Base-by-base conservation (phyloP, 2,888 invertebrate genomes). In the Neocrepidodera transversa region DNA sequence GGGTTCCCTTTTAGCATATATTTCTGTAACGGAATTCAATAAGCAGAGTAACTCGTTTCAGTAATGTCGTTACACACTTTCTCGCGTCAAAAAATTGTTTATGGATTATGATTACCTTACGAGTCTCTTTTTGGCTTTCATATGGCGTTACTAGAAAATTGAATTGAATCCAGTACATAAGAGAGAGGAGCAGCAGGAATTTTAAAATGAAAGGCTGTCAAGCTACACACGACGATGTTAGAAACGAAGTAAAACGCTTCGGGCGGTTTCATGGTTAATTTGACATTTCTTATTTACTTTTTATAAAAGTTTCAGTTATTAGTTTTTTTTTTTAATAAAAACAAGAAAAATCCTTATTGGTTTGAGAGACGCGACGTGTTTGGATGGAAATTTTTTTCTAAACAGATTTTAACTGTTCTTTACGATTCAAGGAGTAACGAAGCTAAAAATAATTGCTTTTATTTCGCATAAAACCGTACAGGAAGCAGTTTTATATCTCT, bases 51-150 rank as follows among this genome's bases (percentile, higher is more conserved):
- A 64, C 59, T 62, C 63, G 58, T 52, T 64, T 32, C 49, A 51
- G 43, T 57, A 58, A 65, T 57, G 36, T 45, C 62, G 62, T 67
- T 65, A 65, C 47, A 54, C 36, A 48, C 58, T 50, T 51, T 55
- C 47, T 48, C 53, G 51, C 55, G 52, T 43, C 55, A 61, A 63
- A 60, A 59, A 63, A 62, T 60, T 64, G 56, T 60, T 60, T 60
- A 60, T 60, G 60, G 65, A 58, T 63, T 60, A 63, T 62, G 67
- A 65, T 62, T 67, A 62, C 52, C n/a, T 38, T 58, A 32, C 53
- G 47, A 47, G 28, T 55, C 54, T 59, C 50, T 60, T 49, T 48
- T 53, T 53, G 58, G 49, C 52, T 56, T 58, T 60, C 42, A 58
- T 55, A 53, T 52, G 58, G 53, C 60, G 50, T 53, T 36, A 49